Conservation (phyloP, 2,888 invertebrate genomes). For the Corbicula japonica region DNA sequence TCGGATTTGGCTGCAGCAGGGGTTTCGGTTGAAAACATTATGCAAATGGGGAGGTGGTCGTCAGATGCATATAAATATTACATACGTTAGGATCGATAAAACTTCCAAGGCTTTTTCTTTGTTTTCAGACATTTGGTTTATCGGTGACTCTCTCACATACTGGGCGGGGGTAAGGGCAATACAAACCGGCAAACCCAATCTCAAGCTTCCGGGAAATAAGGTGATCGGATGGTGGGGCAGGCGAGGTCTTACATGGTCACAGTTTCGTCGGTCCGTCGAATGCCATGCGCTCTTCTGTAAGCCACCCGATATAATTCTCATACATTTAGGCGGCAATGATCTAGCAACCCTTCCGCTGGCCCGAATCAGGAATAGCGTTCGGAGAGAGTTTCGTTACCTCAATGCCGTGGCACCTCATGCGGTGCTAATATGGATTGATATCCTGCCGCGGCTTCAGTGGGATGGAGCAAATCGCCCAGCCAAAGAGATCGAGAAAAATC, state of each 20-base stretch:
- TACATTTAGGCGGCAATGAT: slow-evolving; percentile 29
- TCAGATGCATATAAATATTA: background rate
- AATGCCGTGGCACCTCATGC: background rate
- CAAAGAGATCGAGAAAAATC: no score
- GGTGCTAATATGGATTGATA: background rate
- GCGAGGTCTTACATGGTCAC: slow-evolving; percentile 8
- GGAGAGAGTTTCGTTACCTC: background rate
- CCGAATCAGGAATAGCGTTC: background rate
- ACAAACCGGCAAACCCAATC: background rate
- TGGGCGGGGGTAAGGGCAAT: slow-evolving; percentile 7
- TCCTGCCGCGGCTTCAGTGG: background rate
- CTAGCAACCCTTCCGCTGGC: background rate
- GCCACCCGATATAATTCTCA: background rate
- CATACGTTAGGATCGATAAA: background rate
- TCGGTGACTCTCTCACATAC: slow-evolving; percentile 5
- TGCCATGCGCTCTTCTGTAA: background rate
- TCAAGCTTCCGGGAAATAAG: background rate
- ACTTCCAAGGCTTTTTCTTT: background rate
- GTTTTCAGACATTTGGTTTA: slow-evolving; percentile 5
- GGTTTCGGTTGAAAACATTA: background rate
- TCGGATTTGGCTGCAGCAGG: no score
- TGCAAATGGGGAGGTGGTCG: background rate
- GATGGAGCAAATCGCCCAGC: no score
- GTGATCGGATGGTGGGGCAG: slow-evolving; percentile 25
- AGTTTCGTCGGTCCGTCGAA: background rate